Base-by-base conservation (phyloP, 1,140 invertebrate species). In the Drosophila obscura region DNA sequence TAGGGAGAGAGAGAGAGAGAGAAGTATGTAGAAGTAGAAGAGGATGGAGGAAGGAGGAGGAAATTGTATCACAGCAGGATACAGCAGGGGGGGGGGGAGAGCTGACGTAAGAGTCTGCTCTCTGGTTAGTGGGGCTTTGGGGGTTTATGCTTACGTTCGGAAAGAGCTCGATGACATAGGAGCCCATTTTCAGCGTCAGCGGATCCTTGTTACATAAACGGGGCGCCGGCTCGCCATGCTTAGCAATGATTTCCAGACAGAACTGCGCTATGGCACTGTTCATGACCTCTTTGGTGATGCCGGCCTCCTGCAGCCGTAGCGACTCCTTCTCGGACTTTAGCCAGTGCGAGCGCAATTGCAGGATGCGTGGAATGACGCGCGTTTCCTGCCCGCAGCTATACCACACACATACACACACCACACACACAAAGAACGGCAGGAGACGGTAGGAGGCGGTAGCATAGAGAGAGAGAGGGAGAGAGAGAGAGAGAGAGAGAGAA, bases 161-260 rank as follows among this genome's bases (percentile, higher is more conserved):
- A 91, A 96, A 96, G 46, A 96, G 93, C 76, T 96, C 95, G 49
- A 96, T 93, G 71, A 96, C 95, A 91, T 96, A 96, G 26, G 96
- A 96, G 79, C 98, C 97, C 93, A 98, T 98, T 93, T 99, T 99
- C 45, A 99, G 94, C 15, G 98, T 98, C 59, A 99, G 95, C 15
- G 99, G 99, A 94, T 99, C 99, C 93, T 99, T 99, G 94, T 99
- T 99, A 93, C 99, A 99, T 55, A 99, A 94, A 53, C 96, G 94
- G 35, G 96, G 94, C 57, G 99, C 98, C 11, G 97, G 96, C 79
- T 98, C 97, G 26, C 98, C 99, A 93, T 99, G 98, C 72, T 96
- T 95, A 48, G 97, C 97, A 80, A 99, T 98, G 80, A 99, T 96
- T 93, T 99, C 98, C 60, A 99, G 93, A 83, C 98, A 99, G 93